A percentile compares a stretch with the other conserved stretches of the same genome.
Conservation (phyloP, 1,140 invertebrate species). For the Lordiphosa collinella region DNA sequence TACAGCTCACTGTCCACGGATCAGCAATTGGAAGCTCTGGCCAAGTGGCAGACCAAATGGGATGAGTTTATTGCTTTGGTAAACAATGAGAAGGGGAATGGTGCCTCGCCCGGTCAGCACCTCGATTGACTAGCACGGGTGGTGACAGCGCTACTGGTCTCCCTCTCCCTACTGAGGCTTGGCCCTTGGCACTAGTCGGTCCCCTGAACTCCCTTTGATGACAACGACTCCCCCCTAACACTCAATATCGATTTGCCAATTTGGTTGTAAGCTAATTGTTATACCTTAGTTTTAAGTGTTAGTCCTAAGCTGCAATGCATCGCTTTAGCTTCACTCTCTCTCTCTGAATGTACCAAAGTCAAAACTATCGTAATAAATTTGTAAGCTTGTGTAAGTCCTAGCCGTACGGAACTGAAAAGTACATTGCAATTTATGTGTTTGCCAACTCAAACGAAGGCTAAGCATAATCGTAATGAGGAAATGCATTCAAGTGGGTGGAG, state of each 20-base stretch:
- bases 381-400: slow-evolving; percentile 25
- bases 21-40: slow-evolving; percentile 43
- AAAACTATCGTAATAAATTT: slow-evolving; percentile 45
- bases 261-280: slow-evolving; percentile 58
- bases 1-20: slow-evolving; percentile 81
- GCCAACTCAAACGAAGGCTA: slow-evolving; percentile 10
- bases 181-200: slow-evolving; percentile 53
- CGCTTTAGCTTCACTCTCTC: background rate
- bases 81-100: slow-evolving; percentile 36
- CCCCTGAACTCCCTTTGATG: slow-evolving; percentile 6
- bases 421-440: slow-evolving; percentile 26
- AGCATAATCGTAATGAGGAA: slow-evolving; percentile 36
- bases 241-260: slow-evolving; percentile 5
- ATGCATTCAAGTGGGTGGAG: slow-evolving; percentile 12
- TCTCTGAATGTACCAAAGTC: slow-evolving; percentile 17
- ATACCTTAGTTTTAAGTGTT: slow-evolving; percentile 80
- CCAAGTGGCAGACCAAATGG: slow-evolving; percentile 72
- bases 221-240: background rate
- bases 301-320: slow-evolving; percentile 24
- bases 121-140: slow-evolving; percentile 79
- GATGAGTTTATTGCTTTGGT: slow-evolving; percentile 61
- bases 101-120: slow-evolving; percentile 12
- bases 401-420: slow-evolving; percentile 17
- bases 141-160: slow-evolving; percentile 59
- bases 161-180: slow-evolving; percentile 22